These are phyloP conservation scores for Osmoderma eremita DNA, from an alignment of 2,888 invertebrate species.

Conservation along the genomic window DNA sequence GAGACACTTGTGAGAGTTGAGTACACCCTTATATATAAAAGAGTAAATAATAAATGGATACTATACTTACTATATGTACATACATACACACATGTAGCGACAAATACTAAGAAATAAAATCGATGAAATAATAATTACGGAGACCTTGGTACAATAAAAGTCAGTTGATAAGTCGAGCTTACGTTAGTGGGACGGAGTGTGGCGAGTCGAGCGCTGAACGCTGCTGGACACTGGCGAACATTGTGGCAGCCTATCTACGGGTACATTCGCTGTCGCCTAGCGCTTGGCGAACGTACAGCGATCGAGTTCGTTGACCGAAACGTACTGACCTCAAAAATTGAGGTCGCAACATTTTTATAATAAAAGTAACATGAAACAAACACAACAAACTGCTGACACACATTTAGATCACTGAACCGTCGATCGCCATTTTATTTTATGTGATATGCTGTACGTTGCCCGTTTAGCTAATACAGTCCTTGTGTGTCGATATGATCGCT, in stretches of 20 bases:
- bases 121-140: slow-evolving; percentile 36
- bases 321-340: slow-evolving; percentile 77
- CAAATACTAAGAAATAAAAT: slow-evolving; percentile 10
- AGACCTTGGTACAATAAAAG: slow-evolving; percentile 45
- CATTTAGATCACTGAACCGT: slow-evolving; percentile 61
- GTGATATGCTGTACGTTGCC: background rate
- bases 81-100: slow-evolving; percentile 4
- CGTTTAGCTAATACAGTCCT: too few species aligned
- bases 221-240: slow-evolving; percentile 7
- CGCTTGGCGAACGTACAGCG: background rate
- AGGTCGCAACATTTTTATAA: slow-evolving; percentile 69
- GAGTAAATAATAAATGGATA: slow-evolving; percentile 17
- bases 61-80: slow-evolving; percentile 14
- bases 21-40: slow-evolving; percentile 5
- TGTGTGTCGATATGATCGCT: too few species aligned
- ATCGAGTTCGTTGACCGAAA: slow-evolving; percentile 59
- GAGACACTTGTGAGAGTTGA: background rate
- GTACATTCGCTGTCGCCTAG: too few species aligned
- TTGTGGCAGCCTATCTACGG: background rate
- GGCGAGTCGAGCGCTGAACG: slow-evolving; percentile 13
- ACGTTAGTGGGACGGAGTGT: background rate
- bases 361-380: slow-evolving; percentile 65
- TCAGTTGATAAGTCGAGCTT: slow-evolving; percentile 12
- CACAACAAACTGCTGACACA: slow-evolving; percentile 62
- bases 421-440: slow-evolving; percentile 39